Base-by-base conservation (phyloP, 2,113 vertebrate species). In the Psilopsiagon aymara region DNA sequence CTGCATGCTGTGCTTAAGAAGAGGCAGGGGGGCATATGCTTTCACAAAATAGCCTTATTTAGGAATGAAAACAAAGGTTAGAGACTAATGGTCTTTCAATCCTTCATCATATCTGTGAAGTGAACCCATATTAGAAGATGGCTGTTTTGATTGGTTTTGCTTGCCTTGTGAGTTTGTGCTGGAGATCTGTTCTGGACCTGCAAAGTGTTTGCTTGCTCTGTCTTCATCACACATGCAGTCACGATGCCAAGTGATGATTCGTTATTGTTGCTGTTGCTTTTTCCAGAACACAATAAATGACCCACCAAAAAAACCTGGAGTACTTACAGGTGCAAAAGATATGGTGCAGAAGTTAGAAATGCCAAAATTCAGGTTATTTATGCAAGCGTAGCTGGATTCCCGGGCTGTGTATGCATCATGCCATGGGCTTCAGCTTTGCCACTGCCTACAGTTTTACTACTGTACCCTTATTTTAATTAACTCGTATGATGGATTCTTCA, bases 141-240 rank as follows among this genome's bases (percentile, higher is more conserved):
- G 19, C 13, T 37, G 37, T 52, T 33, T 35, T 35, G 33, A 28
- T 52, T n/a, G n/a, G 18, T 52, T 64, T 77, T 52, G 23, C 14
- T 67, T 52, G 39, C n/a, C 29, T 21, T 47, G 15, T 14, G 73
- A 67, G 51, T 44, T 77, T 1, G 49, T 2, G 4, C 43, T 49
- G 41, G 35, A 86, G 47, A 37, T 55, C 28, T 57, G 23, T 49
- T 69, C 35, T 68, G 53, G n/a, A 29, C 62, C 63, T 20, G n/a
- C 0, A 1, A 63, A 18, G 14, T 43, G 3, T 63, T 55, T 0
- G 2, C 15, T 81, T 1, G 0, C 33, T 11, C 6, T n/a, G 24
- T 27, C 33, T 67, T 67, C 37, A n/a, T 67, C 9, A 7, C 41
- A 23, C 29, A n/a, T 63, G 17, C 21, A 55, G 47, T 49, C 41